A percentile compares a stretch with the other conserved stretches of the same genome.
Conservation (phyloP, 53 echinoderm and acorn worm species). For the Astropecten irregularis region DNA sequence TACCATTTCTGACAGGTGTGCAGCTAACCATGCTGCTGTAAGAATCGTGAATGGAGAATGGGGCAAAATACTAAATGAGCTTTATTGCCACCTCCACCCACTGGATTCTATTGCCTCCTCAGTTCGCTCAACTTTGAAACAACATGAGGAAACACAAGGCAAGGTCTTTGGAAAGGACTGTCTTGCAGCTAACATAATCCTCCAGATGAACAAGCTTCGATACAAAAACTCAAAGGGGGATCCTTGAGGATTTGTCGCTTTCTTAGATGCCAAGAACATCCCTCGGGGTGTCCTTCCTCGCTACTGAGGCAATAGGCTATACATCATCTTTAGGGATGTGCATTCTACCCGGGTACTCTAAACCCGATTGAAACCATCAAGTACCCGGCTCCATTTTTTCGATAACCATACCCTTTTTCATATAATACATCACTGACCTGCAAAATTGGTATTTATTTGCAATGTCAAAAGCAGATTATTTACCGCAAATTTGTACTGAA, state of each 20-base stretch:
- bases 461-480: no score
- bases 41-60: not conserved
- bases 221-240: slow-evolving; percentile 64
- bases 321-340: slow-evolving; percentile 59
- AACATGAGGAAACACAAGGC: slow-evolving; percentile 2
- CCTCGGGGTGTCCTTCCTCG: slow-evolving; percentile 61
- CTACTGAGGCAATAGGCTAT: slow-evolving; percentile 60
- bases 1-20: slow-evolving; percentile 10
- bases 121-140: slow-evolving; percentile 37
- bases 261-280: slow-evolving; percentile 36
- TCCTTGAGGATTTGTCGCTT: slow-evolving; percentile 46
- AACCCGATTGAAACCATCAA: no score
- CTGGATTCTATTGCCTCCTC: slow-evolving; percentile 47
- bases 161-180: slow-evolving; percentile 66
- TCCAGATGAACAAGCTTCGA: slow-evolving; percentile 63
- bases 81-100: slow-evolving; percentile 61
- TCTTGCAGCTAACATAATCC: slow-evolving; percentile 17
- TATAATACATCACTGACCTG: no score
- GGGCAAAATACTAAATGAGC: slow-evolving; percentile 33
- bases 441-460: no score
- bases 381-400: no score
- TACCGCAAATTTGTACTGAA: no score
- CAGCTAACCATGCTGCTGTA: not conserved
- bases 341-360: no score
- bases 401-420: no score